Conservation (phyloP, 2,888 invertebrate species). For the Drosophila macrospina region DNA sequence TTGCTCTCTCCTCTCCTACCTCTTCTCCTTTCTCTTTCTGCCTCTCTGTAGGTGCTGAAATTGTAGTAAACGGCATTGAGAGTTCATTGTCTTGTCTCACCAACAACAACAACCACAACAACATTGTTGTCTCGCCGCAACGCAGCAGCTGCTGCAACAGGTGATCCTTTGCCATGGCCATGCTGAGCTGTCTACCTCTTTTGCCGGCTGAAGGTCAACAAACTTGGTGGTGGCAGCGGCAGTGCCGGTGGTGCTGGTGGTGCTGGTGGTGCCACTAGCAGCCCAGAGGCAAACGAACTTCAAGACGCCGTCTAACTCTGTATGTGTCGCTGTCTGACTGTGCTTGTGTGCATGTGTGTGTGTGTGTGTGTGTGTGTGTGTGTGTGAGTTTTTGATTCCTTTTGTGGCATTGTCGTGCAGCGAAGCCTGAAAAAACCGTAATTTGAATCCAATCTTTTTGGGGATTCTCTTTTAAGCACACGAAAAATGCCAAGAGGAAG, state of each 20-base stretch:
- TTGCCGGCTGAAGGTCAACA: conserved; percentile 77
- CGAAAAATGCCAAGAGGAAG: conserved; percentile 23
- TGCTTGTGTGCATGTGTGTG: conserved; percentile 7
- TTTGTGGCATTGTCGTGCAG: conserved; percentile 55
- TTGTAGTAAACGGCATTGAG: conserved; percentile 39
- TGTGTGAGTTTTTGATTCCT: conserved; percentile 46
- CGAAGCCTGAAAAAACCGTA: conserved; percentile 79
- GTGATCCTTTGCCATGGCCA: conserved; percentile 66
- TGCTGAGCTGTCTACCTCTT: conserved; percentile 42
- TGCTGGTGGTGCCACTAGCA: conserved; percentile 13
- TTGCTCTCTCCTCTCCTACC: background rate
- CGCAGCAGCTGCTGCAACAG: conserved; percentile 78
- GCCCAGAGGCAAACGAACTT: conserved; percentile 68
- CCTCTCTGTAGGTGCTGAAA: conserved; percentile 21
- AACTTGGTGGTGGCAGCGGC: conserved; percentile 71
- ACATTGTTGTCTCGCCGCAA: conserved; percentile 32
- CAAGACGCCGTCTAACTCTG: conserved; percentile 13
- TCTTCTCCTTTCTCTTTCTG: background rate
- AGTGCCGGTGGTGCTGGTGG: conserved; percentile 25
- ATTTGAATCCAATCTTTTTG: conserved; percentile 79
- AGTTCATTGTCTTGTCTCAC: conserved; percentile 48
- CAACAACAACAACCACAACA: conserved; percentile 9
- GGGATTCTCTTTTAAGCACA: conserved; percentile 64
- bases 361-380: conserved; percentile 22
- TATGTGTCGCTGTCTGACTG: background rate